Base-by-base conservation (phyloP, 1,140 invertebrate species). In the Dinoponera quadriceps region DNA sequence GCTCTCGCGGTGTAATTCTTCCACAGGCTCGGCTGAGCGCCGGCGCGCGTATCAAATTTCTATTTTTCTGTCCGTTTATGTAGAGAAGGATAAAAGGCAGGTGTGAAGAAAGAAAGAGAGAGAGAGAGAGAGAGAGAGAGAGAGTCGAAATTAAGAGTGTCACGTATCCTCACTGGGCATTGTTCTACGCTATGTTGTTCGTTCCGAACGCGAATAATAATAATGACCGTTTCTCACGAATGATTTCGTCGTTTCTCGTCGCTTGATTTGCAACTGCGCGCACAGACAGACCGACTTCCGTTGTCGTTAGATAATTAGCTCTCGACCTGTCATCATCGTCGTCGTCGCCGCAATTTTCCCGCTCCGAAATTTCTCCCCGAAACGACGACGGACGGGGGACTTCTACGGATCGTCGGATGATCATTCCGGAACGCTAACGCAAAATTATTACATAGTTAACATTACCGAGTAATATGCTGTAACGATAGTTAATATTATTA, bases 61-160 rank as follows among this genome's bases (percentile, higher is more conserved):
- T 69, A 92, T 91, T 91, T 91, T 91, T 91, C 89, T 91, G 90
- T 80, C 88, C 85, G 65, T 91, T 78, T 87, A 85, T 71, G 65
- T 63, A 73, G 65, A 89, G 62, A 78, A 48, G 48, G 59, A 57
- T 44, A 73, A 77, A 51, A 71, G 51, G 25, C 27, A 38, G 48
- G 25, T 7, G 51, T 44, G 54, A 3, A 55, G 51, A n/a, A 27
- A 55, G 16, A 55, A 3, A 33, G 16, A 55, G 48, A n/a, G n/a
- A 78, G 20, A 75, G 14, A 33, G 57, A 66, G 9, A 63, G 49
- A 82, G 7, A 55, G 20, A 60, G 55, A 73, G 14, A 73, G 33
- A 72, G 51, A 60, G 85, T 78, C 63, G 72, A 71, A 85, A 85
- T 85, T 65, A 59, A 75, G n/a, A 65, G 74, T 84, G 83, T 86